Evolutionary conservation across 2,797 vertebrate genomes (phyloP).

Genomic region (Ambastaia sidthimunki): DNA sequence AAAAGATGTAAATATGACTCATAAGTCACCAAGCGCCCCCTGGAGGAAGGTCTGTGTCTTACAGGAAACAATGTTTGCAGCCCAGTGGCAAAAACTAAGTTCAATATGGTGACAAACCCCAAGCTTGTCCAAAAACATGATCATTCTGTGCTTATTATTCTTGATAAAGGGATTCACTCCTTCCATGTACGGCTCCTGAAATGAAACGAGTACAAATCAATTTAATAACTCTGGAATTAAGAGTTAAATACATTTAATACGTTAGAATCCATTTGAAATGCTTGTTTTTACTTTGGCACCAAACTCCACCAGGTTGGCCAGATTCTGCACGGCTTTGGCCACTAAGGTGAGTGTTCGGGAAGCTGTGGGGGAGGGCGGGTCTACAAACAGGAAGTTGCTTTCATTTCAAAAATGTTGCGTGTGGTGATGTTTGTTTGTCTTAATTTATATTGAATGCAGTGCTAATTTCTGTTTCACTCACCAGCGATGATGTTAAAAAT

Average conservation of each 20-base stretch:
- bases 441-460: background rate
- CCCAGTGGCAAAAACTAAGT: no score
- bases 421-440: background rate
- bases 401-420: background rate
- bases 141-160: slow-evolving; percentile 98
- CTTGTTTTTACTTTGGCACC: slow-evolving; percentile 88
- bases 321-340: slow-evolving; percentile 98
- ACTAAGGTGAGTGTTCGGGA: slow-evolving; percentile 95
- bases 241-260: background rate
- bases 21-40: background rate
- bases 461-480: slow-evolving; percentile 66
- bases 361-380: slow-evolving; percentile 93
- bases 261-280: background rate
- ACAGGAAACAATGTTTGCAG: no score
- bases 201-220: slow-evolving; percentile 23
- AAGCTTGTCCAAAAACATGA: slow-evolving; percentile 98
- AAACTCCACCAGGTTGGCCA: slow-evolving; percentile 98
- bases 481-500: slow-evolving; percentile 99
- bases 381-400: slow-evolving; percentile 67
- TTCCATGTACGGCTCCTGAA: slow-evolving; percentile 97
- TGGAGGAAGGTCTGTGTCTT: background rate
- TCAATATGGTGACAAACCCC: slow-evolving; percentile 76
- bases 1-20: no score
- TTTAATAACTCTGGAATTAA: background rate
- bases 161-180: slow-evolving; percentile 57